A percentile compares a stretch with the other conserved stretches of the same genome.
These are phyloP conservation scores for Myotis pilosus DNA, from an alignment of 2,797 vertebrate genomes.

Conservation along the genomic window DNA sequence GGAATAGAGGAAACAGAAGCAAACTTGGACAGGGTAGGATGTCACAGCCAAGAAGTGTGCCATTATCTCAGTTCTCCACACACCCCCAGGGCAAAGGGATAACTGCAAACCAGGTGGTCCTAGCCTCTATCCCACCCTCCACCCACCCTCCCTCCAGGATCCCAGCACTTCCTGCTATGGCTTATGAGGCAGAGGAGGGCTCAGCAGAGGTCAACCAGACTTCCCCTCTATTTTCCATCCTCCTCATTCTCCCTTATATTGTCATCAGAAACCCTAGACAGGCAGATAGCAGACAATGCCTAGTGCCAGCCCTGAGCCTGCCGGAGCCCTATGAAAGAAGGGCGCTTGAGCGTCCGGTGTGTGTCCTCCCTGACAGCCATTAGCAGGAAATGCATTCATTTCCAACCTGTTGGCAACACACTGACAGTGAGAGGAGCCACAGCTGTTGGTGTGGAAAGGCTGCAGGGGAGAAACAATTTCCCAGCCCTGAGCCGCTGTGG, in stretches of 20 bases:
- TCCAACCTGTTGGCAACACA: slow-evolving; percentile 64
- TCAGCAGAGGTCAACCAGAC: background rate
- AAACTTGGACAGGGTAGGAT: background rate
- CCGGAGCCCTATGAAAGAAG: accelerated
- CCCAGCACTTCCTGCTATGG: background rate
- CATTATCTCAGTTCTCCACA: background rate
- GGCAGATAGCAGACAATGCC: background rate
- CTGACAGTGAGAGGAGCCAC: slow-evolving; percentile 36
- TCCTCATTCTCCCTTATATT: background rate
- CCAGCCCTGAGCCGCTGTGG: background rate
- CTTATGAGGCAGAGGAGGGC: background rate
- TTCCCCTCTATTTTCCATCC: background rate
- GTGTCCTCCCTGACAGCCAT: background rate
- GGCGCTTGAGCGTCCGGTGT: accelerated
- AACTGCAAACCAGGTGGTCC: too few species aligned
- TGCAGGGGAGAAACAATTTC: background rate
- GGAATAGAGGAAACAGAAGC: background rate
- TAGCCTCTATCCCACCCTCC: accelerated
- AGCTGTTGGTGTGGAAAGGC: slow-evolving; percentile 40
- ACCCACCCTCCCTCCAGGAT: background rate
- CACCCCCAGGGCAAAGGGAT: background rate
- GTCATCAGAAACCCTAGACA: background rate
- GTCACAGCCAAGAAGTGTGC: background rate
- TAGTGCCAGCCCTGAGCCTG: background rate
- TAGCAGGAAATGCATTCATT: slow-evolving; percentile 45